A percentile compares a stretch with the other conserved stretches of the same genome.
These are phyloP conservation scores for Premnoplex brunnescens DNA, from an alignment of 2,797 vertebrate species.

Conservation along the genomic window DNA sequence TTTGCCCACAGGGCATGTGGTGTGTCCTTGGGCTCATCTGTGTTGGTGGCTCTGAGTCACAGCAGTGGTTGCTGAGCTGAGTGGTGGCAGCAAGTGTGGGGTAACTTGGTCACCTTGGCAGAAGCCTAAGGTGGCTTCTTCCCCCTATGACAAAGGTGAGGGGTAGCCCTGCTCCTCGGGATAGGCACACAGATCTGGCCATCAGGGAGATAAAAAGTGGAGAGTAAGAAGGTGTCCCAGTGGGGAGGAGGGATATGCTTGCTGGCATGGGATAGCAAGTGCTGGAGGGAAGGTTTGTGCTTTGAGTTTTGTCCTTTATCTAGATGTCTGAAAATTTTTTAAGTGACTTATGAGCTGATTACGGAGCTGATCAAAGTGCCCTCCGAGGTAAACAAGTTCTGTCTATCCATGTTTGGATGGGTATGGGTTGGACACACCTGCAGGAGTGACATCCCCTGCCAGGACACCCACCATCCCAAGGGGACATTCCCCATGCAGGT, in stretches of 20 bases:
- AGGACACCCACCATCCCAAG: rapidly evolving
- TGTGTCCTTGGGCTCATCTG: not conserved
- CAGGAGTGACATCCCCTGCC: not conserved
- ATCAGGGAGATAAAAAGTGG: not conserved
- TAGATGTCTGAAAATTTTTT: not conserved
- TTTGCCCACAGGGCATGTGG: not conserved
- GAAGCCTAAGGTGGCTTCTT: not conserved
- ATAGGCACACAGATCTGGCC: not conserved
- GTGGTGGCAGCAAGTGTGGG: not conserved
- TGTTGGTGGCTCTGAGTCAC: not conserved
- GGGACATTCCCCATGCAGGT: not conserved
- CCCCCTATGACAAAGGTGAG: not conserved
- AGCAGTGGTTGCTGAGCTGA: not conserved
- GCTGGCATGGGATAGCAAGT: rapidly evolving
- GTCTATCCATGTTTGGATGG: rapidly evolving
- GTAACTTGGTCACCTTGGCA: too few relatives aligned
- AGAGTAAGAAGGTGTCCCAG: not conserved
- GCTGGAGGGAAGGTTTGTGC: not conserved
- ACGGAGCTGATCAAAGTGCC: not conserved
- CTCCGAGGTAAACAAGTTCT: not conserved
- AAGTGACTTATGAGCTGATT: not conserved
- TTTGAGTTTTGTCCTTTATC: not conserved
- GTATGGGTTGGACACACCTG: not conserved
- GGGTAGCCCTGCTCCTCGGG: rapidly evolving
- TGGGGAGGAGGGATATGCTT: rapidly evolving